A percentile compares a stretch with the other conserved stretches of the same genome.
These are phyloP conservation scores for Dasysyrphus albostriatus DNA, from an alignment of 2,888 invertebrate species.

Conservation along the genomic window DNA sequence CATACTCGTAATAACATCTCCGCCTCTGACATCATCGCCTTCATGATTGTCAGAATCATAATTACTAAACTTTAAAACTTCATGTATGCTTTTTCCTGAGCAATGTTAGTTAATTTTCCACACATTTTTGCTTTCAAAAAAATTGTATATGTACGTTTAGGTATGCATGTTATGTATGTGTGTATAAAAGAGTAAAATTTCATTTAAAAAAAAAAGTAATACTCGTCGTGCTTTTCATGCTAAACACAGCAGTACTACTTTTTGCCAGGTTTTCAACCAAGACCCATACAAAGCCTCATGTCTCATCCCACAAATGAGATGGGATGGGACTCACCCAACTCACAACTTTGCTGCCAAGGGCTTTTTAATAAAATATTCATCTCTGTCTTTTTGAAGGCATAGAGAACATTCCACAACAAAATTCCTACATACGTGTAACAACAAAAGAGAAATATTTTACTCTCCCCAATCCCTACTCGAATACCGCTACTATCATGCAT, in stretches of 20 bases:
- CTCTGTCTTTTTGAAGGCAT: conserved; percentile 58
- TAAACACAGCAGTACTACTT: neutral
- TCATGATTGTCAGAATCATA: conserved; percentile 55
- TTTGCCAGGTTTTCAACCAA: conserved; percentile 1
- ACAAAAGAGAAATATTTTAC: conserved; percentile 68
- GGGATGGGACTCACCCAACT: conserved; percentile 1
- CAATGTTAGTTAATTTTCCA: conserved; percentile 59
- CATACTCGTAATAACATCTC: conserved; percentile 14
- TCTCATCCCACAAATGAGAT: neutral
- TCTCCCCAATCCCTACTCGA: conserved; percentile 33
- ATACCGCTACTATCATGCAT: conserved; percentile 63
- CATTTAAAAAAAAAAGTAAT: neutral
- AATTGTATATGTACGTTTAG: neutral
- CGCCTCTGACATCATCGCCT: conserved; percentile 44
- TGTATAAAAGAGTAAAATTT: neutral
- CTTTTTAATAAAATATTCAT: conserved; percentile 70
- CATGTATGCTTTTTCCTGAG: conserved; percentile 43
- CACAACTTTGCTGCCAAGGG: conserved; percentile 41
- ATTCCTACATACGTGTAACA: conserved; percentile 70
- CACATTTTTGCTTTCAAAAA: conserved; percentile 26
- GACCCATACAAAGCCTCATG: conserved; percentile 3
- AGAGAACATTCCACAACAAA: conserved; percentile 37
- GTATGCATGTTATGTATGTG: neutral
- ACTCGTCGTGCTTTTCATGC: conserved; percentile 17
- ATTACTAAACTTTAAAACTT: conserved; percentile 64